Evolutionary conservation across 2,888 invertebrate species (phyloP).

Genomic region (Caprella mutica): DNA sequence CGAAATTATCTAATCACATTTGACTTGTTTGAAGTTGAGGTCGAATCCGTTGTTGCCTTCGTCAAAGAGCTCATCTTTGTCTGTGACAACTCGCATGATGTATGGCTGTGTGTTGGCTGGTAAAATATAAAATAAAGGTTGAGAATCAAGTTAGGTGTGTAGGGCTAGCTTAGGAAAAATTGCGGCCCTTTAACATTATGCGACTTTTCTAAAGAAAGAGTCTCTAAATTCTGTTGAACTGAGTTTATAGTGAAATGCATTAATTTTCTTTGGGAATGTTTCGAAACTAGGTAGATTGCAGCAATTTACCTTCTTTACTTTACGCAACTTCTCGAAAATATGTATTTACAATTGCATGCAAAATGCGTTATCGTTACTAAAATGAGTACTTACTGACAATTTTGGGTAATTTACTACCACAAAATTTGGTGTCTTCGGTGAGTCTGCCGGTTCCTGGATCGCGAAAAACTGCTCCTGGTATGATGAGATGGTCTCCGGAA

Average conservation of each 20-base stretch:
- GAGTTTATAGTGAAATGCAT: too few species aligned
- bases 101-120: slow-evolving; percentile 2
- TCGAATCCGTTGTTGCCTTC: slow-evolving; percentile 1
- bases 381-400: neutral
- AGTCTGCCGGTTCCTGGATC: neutral
- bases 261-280: too few species aligned
- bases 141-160: too few species aligned
- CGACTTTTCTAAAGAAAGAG: too few species aligned
- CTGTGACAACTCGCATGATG: slow-evolving; percentile 4
- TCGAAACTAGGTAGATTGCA: too few species aligned
- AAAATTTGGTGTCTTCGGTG: neutral
- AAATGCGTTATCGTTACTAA: neutral
- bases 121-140: neutral
- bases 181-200: too few species aligned
- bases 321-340: too few species aligned
- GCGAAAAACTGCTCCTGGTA: slow-evolving; percentile 1
- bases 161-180: too few species aligned
- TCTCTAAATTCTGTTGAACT: too few species aligned
- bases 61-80: neutral
- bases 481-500: neutral
- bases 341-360: neutral
- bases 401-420: slow-evolving; percentile 4
- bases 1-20: neutral
- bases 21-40: slow-evolving; percentile 1
- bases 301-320: too few species aligned